Base-by-base conservation (phyloP, 2,888 invertebrate species). In the Andrena bucephala region DNA sequence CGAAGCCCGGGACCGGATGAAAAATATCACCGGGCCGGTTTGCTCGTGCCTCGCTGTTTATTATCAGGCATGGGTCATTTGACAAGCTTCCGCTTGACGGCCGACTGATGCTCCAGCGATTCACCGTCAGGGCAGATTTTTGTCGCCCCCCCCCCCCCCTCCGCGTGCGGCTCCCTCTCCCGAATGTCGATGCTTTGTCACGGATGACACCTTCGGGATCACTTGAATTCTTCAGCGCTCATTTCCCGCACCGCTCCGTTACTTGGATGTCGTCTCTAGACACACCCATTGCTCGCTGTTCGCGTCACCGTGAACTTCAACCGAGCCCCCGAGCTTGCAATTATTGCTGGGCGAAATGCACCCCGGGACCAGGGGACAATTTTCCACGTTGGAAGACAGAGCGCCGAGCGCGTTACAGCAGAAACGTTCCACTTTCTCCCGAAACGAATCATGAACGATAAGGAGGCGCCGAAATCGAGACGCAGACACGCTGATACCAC, bases 61-160 rank as follows among this genome's bases (percentile, higher is more conserved):
- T 78, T 59, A 66, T 13, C 20, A 29, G 3, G 16, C 8, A 2
- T 3, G 29, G 59, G 33, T 48, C 42, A 36, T 66, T 73, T 52
- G 66, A 73, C 77, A 60, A 77, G 33, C 50, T 31, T 10, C 59
- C 50, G 59, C 20, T 31, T 10, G 54, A 65, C 68, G 36, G 42
- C 24, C 10, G n/a, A 54, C 57, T 29, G 70, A 70, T 48, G 29
- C 29, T 7, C 36, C 48, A 13, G 6, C 42, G 31, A 60, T 63
- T 63, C 52, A 33, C 7, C 31, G 71, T 10, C 31, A 29, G 20
- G 20, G n/a, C 13, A 57, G 29, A 31, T 31, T 50, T 75, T 60
- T 27, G 66, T 42, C 67, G 24, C 29, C 13, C n/a, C 1, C 36
- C 16, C n/a, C n/a, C n/a, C n/a, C n/a, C n/a, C n/a, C n/a, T n/a